A percentile compares a stretch with the other conserved stretches of the same genome.
Evolutionary conservation across 2,113 vertebrate species (phyloP).

Genomic region (Oceanodroma tethys): DNA sequence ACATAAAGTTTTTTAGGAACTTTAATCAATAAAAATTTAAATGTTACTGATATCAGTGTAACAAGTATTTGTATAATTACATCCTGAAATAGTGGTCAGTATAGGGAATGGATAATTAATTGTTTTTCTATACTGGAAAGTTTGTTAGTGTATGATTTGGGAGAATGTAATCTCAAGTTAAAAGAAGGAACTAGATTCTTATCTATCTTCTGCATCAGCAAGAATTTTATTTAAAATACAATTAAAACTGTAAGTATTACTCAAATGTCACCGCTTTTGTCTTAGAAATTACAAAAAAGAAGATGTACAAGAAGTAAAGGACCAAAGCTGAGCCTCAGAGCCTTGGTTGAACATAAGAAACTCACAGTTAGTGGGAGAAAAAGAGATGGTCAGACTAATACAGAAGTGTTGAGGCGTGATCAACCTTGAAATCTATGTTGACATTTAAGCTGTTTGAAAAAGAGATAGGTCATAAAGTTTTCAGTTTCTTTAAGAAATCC

Average conservation of each 20-base stretch:
- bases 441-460: not conserved
- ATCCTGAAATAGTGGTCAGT: not conserved
- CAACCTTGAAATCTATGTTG: not conserved
- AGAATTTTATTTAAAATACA: not conserved
- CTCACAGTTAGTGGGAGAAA: not conserved
- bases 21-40: not conserved
- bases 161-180: not conserved
- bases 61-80: not conserved
- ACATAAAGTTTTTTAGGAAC: not conserved
- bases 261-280: not conserved
- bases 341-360: not conserved
- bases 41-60: not conserved
- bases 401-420: not conserved
- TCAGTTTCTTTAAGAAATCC: not conserved
- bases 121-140: not conserved
- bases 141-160: not conserved
- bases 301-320: not conserved
- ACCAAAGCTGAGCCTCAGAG: not conserved
- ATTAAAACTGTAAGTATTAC: not conserved
- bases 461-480: not conserved
- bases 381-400: not conserved
- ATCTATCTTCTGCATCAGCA: not conserved
- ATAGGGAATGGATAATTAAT: not conserved
- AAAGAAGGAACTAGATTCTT: not conserved
- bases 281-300: not conserved